Percentiles rank a stretch among this genome's conserved stretches.
Evolutionary conservation across 2,797 vertebrate genomes (phyloP).

Genomic region (Mormyrops boulengeri): DNA sequence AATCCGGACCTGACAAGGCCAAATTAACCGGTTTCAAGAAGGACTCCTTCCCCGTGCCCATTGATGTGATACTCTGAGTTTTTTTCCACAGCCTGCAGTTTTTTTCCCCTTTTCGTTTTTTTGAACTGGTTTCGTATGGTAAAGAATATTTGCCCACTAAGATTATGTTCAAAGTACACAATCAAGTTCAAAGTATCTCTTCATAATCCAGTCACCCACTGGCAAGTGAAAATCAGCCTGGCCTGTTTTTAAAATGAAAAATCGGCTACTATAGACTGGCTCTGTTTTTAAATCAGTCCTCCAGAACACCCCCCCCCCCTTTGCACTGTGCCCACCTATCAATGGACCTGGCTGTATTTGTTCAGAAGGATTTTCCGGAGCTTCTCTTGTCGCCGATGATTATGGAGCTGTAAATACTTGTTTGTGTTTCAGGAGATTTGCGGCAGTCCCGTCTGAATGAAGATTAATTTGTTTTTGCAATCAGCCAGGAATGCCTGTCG

Average conservation of each 20-base stretch:
- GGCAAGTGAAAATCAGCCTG: neutral
- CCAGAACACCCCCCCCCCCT: neutral
- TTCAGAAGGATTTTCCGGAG: constrained; percentile 16
- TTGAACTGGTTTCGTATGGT: neutral
- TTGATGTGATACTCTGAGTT: neutral
- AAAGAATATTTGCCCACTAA: neutral
- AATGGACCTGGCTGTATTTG: neutral
- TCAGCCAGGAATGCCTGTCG: neutral
- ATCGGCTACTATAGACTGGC: neutral
- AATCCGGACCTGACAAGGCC: constrained; percentile 56
- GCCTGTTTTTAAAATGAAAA: neutral
- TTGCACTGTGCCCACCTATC: neutral
- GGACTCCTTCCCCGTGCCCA: neutral
- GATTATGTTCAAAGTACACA: neutral
- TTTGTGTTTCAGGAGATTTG: constrained; percentile 9
- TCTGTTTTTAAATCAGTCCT: constrained; percentile 14
- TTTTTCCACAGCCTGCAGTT: neutral
- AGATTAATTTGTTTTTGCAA: constrained; percentile 24
- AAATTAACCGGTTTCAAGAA: constrained; percentile 61
- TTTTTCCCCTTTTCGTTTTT: neutral
- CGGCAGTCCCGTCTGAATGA: constrained; percentile 2
- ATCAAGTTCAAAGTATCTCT: neutral
- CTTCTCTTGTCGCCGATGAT: constrained; percentile 3
- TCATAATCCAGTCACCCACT: neutral
- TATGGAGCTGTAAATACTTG: constrained; percentile 16